phyloP scores from a whole-genome alignment of 2,113 vertebrate genomes.

The Leptodactylus fuscus region DNA sequence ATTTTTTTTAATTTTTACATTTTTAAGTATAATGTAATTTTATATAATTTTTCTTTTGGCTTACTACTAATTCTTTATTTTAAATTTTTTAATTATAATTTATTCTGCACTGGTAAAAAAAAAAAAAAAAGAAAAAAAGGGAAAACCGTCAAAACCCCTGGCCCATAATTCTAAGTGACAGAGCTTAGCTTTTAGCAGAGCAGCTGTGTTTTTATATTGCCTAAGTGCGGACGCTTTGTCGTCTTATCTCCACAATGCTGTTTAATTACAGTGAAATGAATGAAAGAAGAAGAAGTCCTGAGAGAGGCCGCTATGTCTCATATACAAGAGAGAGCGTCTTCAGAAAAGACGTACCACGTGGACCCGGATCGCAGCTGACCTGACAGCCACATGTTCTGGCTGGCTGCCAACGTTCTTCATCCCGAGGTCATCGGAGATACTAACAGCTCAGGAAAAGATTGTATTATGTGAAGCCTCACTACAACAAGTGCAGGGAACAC shows the following conservation, averaged over 20 bases:
- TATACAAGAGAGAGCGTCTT: conserved; percentile 1
- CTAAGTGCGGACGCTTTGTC: not conserved
- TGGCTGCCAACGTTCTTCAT: conserved; percentile 25
- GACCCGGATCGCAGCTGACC: conserved; percentile 10
- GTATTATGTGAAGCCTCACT: not conserved
- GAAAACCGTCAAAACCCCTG: not conserved
- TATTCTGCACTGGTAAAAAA: not conserved
- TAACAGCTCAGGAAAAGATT: conserved; percentile 12
- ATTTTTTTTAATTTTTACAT: too few relatives aligned
- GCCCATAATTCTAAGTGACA: not conserved
- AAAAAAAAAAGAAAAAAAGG: not conserved
- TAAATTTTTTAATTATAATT: not conserved
- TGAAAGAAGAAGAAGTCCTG: not conserved
- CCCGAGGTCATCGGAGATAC: conserved; percentile 31
- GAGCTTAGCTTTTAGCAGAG: not conserved
- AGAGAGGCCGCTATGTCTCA: not conserved
- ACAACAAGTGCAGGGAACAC: conserved; percentile 13
- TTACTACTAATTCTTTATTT: not conserved
- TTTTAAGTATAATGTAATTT: too few relatives aligned
- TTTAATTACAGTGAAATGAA: conserved; percentile 25
- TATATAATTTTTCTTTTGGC: not conserved
- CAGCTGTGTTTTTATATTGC: conserved; percentile 15
- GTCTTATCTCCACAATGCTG: not conserved
- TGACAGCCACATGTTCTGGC: conserved; percentile 43
- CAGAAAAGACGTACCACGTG: not conserved